phyloP scores from a whole-genome alignment of 2,888 invertebrate species.

The Adineta ricciae region DNA sequence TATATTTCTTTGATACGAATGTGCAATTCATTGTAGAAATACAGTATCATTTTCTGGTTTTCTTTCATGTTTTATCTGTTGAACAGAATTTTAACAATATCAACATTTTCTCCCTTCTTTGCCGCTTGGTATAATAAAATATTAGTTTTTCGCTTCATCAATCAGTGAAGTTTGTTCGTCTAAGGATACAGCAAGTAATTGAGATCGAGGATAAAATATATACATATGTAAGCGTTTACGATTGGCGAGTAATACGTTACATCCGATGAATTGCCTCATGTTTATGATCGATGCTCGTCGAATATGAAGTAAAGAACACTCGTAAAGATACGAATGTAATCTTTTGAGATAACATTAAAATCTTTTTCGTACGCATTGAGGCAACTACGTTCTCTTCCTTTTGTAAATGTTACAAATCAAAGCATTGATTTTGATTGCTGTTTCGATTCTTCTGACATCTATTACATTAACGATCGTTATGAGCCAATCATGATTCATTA shows the following conservation, averaged over 20 bases:
- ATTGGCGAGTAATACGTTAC: neutral
- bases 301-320: neutral
- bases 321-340: neutral
- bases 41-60: neutral
- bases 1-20: neutral
- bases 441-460: neutral
- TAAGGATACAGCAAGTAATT: too few relatives aligned
- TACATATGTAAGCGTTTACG: neutral
- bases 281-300: neutral
- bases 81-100: neutral
- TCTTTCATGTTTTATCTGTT: neutral
- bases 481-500: neutral
- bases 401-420: neutral
- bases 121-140: neutral
- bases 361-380: neutral
- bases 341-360: too few relatives aligned
- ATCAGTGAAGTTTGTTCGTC: neutral
- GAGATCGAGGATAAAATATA: too few relatives aligned
- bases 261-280: neutral
- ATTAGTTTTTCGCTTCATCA: neutral
- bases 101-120: neutral
- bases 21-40: neutral
- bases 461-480: neutral
- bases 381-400: neutral
- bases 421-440: neutral